Percentiles rank a stretch among this genome's conserved stretches.
phyloP scores from a whole-genome alignment of 2,113 vertebrate species.

The Cottus gobio region DNA sequence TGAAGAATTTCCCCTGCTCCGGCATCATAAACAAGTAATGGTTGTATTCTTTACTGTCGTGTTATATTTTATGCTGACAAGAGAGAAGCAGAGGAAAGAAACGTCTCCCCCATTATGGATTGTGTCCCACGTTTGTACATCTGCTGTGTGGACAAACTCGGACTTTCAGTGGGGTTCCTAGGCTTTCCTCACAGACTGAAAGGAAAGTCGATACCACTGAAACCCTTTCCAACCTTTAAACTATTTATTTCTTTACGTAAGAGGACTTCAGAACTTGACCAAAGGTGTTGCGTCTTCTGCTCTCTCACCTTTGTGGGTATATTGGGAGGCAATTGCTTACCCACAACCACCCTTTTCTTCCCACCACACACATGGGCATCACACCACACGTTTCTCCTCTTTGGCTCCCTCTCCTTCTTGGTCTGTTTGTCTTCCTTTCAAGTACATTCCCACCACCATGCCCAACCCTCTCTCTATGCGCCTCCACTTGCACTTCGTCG shows the following conservation, averaged over 20 bases:
- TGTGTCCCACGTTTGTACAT: constrained; percentile 62
- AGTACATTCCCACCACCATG: constrained; percentile 56
- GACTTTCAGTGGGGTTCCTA: constrained; percentile 63
- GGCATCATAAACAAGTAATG: constrained; percentile 76
- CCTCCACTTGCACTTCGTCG: constrained; percentile 68
- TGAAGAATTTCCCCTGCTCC: constrained; percentile 27
- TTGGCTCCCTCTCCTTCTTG: constrained; percentile 54
- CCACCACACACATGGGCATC: constrained; percentile 18
- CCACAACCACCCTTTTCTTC: constrained; percentile 44
- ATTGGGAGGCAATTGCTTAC: constrained; percentile 66
- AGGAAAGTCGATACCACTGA: constrained; percentile 69
- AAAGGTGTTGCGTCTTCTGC: constrained; percentile 64
- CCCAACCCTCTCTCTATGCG: constrained; percentile 55
- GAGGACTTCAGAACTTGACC: constrained; percentile 64
- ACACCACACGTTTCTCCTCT: constrained; percentile 39
- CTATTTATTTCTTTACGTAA: constrained; percentile 51
- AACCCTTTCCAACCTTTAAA: constrained; percentile 64
- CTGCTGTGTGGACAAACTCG: constrained; percentile 31
- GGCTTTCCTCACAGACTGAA: constrained; percentile 55
- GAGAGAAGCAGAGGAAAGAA: constrained; percentile 56
- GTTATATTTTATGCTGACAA: constrained; percentile 75
- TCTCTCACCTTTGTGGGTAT: constrained; percentile 48
- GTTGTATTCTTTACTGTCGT: constrained; percentile 71
- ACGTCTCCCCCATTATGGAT: constrained; percentile 63
- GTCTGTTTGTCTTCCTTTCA: constrained; percentile 69